Evolutionary conservation across 2,113 vertebrate species (phyloP).

Genomic region (Pluvianellus socialis): DNA sequence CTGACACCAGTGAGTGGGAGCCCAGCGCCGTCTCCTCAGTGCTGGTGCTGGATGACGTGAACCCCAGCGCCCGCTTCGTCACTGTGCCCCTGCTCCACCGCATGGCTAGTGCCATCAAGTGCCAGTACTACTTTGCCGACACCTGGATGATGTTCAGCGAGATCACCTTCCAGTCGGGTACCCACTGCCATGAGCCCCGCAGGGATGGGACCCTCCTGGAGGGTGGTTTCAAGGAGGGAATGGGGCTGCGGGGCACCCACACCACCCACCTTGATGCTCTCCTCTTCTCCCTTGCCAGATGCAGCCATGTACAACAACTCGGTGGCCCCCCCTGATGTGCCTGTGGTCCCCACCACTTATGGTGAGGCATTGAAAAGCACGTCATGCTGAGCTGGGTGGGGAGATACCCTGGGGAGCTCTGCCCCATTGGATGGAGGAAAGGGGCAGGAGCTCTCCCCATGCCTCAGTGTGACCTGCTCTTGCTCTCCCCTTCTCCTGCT

Average conservation of each 20-base stretch:
- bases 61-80: constrained; percentile 90
- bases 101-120: constrained; percentile 92
- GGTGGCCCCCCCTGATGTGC: constrained; percentile 67
- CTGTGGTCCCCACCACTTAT: constrained; percentile 80
- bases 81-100: constrained; percentile 88
- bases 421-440: not conserved
- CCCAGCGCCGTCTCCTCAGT: constrained; percentile 79
- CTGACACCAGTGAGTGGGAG: constrained; percentile 87
- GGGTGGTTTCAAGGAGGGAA: not conserved
- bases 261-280: not conserved
- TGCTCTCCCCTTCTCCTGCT: not conserved
- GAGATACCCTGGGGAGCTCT: not conserved
- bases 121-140: constrained; percentile 90
- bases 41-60: constrained; percentile 81
- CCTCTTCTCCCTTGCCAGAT: constrained; percentile 71
- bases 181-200: fast-evolving
- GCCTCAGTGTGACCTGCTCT: fast-evolving
- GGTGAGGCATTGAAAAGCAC: constrained; percentile 11
- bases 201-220: fast-evolving
- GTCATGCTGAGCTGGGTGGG: not conserved
- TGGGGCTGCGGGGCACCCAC: not conserved
- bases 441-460: not conserved
- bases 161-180: constrained; percentile 97
- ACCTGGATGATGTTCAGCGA: constrained; percentile 98
- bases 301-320: constrained; percentile 95